phyloP scores from a whole-genome alignment of 2,113 vertebrate species.

The Trematomus loennbergii region DNA sequence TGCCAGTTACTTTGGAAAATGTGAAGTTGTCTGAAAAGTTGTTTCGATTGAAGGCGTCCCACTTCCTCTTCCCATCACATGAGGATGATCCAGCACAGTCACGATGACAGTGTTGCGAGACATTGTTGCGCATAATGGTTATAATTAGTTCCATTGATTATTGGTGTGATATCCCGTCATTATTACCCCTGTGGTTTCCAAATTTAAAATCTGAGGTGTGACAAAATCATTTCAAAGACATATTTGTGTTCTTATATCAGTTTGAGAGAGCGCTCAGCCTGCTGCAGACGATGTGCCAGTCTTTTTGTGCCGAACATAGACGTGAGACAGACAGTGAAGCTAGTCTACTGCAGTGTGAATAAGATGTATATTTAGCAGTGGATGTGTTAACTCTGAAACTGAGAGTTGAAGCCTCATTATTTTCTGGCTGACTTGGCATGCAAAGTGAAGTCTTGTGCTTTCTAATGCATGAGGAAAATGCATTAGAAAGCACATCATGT shows the following conservation, averaged over 20 bases:
- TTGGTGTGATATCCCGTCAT: constrained; percentile 28
- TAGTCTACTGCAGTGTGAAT: constrained; percentile 82
- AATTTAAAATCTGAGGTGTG: constrained; percentile 28
- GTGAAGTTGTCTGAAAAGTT: constrained; percentile 29
- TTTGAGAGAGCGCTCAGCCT: constrained; percentile 47
- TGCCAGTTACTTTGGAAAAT: constrained; percentile 35
- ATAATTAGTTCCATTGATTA: constrained; percentile 44
- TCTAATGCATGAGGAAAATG: not conserved
- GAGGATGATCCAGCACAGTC: constrained; percentile 67
- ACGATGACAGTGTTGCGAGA: constrained; percentile 51
- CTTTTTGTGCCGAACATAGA: constrained; percentile 79
- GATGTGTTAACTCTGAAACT: constrained; percentile 72
- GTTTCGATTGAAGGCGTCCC: constrained; percentile 54
- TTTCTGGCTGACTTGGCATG: constrained; percentile 8
- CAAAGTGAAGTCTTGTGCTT: not conserved
- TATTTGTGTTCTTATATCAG: constrained; percentile 28
- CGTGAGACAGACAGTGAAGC: constrained; percentile 66
- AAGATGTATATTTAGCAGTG: constrained; percentile 76
- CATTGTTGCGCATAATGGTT: constrained; percentile 37
- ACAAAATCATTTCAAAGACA: constrained; percentile 42
- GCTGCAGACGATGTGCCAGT: constrained; percentile 66
- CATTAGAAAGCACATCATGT: not conserved
- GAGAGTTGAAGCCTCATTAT: constrained; percentile 25
- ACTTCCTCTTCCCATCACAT: constrained; percentile 77
- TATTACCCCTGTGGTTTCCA: constrained; percentile 11